Evolutionary conservation across 1,140 invertebrate genomes (phyloP).

Genomic region (Drosophila saltans): DNA sequence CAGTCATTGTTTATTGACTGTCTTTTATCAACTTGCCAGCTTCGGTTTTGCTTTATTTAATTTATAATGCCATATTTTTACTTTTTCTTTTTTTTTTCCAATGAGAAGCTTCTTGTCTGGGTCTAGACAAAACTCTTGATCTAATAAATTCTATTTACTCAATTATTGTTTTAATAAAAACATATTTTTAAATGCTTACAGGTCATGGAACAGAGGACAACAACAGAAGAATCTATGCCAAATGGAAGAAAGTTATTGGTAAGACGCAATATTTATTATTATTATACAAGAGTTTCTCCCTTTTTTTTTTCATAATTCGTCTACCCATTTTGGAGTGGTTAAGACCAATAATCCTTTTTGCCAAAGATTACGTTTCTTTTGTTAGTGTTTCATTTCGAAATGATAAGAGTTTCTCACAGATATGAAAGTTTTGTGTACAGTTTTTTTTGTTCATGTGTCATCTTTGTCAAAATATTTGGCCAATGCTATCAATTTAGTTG

Average conservation of each 20-base stretch:
- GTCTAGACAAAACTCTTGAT: constrained; percentile 5
- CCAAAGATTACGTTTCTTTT: not conserved
- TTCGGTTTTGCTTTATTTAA: constrained; percentile 46
- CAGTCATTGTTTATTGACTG: constrained; percentile 33
- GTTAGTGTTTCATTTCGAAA: not conserved
- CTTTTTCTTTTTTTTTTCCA: not conserved
- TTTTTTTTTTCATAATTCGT: too few relatives aligned
- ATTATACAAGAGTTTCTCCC: too few relatives aligned
- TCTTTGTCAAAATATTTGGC: not conserved
- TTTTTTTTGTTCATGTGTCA: not conserved
- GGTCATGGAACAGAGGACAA: too few relatives aligned
- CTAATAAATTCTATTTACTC: constrained; percentile 1
- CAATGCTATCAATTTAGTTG: not conserved
- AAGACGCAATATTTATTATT: not conserved
- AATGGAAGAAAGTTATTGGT: not conserved
- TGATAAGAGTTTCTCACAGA: not conserved
- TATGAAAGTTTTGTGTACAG: not conserved
- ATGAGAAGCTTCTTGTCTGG: constrained; percentile 6
- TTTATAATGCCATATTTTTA: constrained; percentile 30
- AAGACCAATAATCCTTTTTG: not conserved
- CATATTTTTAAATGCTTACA: not conserved
- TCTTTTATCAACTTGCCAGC: constrained; percentile 27
- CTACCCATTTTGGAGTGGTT: too few relatives aligned
- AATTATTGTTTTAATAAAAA: not conserved
- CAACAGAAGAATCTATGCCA: too few relatives aligned